Evolutionary conservation across 2,113 vertebrate species (phyloP).

Genomic region (Ameiurus melas): DNA sequence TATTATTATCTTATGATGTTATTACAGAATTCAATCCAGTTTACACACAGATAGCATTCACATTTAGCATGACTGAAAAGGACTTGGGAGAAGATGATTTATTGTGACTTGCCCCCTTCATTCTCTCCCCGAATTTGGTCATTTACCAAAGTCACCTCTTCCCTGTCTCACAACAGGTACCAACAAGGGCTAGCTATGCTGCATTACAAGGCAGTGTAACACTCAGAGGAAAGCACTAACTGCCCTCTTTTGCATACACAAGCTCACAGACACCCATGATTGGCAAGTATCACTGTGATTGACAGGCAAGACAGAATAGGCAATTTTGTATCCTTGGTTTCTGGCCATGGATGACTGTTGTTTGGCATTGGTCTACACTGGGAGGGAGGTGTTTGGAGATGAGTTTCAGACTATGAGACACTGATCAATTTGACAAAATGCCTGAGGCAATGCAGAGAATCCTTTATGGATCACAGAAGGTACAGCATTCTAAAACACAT

Average conservation of each 20-base stretch:
- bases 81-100: not conserved
- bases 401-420: not conserved
- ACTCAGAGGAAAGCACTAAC: not conserved
- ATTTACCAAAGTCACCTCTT: not conserved
- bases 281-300: not conserved
- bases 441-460: not conserved
- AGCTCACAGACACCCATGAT: not conserved
- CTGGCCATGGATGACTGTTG: not conserved
- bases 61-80: not conserved
- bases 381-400: not conserved
- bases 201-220: not conserved
- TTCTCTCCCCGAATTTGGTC: not conserved
- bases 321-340: not conserved
- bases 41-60: not conserved
- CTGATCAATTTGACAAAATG: not conserved
- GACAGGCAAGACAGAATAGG: not conserved
- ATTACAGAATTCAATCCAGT: not conserved
- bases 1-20: too few species aligned
- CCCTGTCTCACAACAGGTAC: not conserved
- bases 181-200: not conserved
- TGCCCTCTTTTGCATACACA: not conserved
- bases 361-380: not conserved
- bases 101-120: not conserved
- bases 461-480: not conserved
- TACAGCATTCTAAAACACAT: not conserved